Evolutionary conservation across 2,888 invertebrate genomes (phyloP).

Genomic region (Panopea generosa): DNA sequence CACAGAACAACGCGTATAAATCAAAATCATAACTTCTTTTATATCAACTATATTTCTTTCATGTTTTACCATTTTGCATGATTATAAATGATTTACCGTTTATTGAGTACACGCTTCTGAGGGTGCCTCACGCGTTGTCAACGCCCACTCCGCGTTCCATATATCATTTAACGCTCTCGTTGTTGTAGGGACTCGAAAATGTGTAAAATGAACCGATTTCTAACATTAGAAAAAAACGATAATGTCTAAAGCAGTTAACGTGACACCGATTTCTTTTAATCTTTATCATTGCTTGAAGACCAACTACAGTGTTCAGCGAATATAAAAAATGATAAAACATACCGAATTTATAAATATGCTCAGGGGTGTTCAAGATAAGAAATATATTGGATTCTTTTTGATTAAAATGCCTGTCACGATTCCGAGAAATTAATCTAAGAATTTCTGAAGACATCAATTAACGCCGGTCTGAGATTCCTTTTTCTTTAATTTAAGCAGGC

Average conservation of each 20-base stretch:
- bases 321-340: conserved; percentile 63
- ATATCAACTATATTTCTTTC: conserved; percentile 30
- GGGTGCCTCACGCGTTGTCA: conserved; percentile 42
- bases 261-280: conserved; percentile 52
- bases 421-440: conserved; percentile 24
- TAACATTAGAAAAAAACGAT: conserved; percentile 55
- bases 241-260: conserved; percentile 58
- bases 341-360: conserved; percentile 35
- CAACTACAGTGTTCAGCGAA: conserved; percentile 43
- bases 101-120: conserved; percentile 27
- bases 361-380: conserved; percentile 28
- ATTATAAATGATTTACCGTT: conserved; percentile 47
- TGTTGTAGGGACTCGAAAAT: conserved; percentile 45
- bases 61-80: conserved; percentile 29
- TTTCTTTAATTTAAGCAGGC: too few species aligned
- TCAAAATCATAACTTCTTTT: too few species aligned
- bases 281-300: conserved; percentile 53
- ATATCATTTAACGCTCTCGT: conserved; percentile 53
- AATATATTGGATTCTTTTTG: conserved; percentile 38
- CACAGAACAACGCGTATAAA: too few species aligned
- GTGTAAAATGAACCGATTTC: conserved; percentile 56
- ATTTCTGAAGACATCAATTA: too few species aligned
- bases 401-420: conserved; percentile 42
- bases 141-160: conserved; percentile 49
- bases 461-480: too few species aligned